Base-by-base conservation (phyloP, 2,888 invertebrate species). In the Dryobota labecula region DNA sequence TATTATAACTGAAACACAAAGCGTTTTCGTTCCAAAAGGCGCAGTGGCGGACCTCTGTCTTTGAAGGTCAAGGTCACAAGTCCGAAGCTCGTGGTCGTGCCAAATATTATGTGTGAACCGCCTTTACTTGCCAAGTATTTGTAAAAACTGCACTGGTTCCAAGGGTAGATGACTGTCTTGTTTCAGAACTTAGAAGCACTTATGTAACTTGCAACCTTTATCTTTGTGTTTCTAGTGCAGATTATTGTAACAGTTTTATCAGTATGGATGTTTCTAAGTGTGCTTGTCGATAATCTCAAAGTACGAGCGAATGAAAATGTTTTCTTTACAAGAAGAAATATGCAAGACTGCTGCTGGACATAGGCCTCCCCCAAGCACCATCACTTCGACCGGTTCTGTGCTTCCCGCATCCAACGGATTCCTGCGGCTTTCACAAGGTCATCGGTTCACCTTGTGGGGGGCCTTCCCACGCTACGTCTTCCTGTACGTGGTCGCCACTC, bases 51-150 rank as follows among this genome's bases (percentile, higher is more conserved):
- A 68, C 56, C 51, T 61, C 58, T 30, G 33, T 49, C 18, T 61
- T 68, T 49, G 5, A 47, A 79, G 79, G 83, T 83, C 83, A 79
- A 54, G 79, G 80, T 62, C 56, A 43, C 30, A 53, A 54, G 24
- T 61, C 64, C 49, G 41, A 60, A 53, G 36, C 57, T 41, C 13
- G 65, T 41, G 43, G 27, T 79, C 57, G 68, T 83, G 83, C 79
- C 79, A 80, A 79, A 73, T 64, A 82, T 53, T 56, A 49, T 60
- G 36, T 78, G 49, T 47, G 53, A 30, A 77, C 41, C 51, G 72
- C 38, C n/a, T 51, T n/a, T 18, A 62, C 33, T 65, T 79, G 83
- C 80, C 79, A 80, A 83, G 54, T 69, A 63, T 69, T 69, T 53
- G 57, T 56, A 60, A 62, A 78, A 75, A 74, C 75, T 83, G 74